Percentiles rank a stretch among this genome's conserved stretches.
Evolutionary conservation across 2,888 invertebrate genomes (phyloP).

Genomic region (Pachymerium ferrugineum): DNA sequence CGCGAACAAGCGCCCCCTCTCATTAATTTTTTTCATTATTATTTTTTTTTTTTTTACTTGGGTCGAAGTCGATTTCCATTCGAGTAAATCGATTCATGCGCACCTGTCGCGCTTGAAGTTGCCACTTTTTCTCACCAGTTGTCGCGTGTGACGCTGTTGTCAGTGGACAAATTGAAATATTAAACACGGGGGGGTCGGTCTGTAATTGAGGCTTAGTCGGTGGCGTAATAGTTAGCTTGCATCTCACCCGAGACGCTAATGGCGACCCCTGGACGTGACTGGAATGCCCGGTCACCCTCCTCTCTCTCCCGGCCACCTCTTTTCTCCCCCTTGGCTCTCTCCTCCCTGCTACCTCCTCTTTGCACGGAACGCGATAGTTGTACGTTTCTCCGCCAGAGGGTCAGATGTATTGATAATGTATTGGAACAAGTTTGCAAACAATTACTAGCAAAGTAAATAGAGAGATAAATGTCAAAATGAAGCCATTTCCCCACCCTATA

Average conservation of each 20-base stretch:
- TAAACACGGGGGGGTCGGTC: constrained; percentile 18
- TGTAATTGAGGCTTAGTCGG: constrained; percentile 18
- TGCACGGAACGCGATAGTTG: not conserved
- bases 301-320: not conserved
- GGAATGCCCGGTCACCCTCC: constrained; percentile 2
- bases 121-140: not conserved
- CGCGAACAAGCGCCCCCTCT: no score
- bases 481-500: no score
- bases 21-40: not conserved
- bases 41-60: not conserved
- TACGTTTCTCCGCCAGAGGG: not conserved
- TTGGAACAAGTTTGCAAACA: not conserved
- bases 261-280: constrained; percentile 17
- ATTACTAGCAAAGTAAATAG: not conserved
- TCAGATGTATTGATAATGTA: not conserved
- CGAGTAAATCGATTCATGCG: not conserved
- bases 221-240: constrained; percentile 18
- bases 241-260: constrained; percentile 21
- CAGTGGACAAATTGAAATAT: constrained; percentile 21
- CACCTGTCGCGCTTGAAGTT: not conserved
- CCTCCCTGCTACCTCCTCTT: not conserved
- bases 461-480: not conserved
- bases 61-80: not conserved
- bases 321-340: not conserved
- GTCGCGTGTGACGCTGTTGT: constrained; percentile 1